These are phyloP conservation scores for Phalangium opilio DNA, from an alignment of 2,888 invertebrate genomes.

Conservation along the genomic window DNA sequence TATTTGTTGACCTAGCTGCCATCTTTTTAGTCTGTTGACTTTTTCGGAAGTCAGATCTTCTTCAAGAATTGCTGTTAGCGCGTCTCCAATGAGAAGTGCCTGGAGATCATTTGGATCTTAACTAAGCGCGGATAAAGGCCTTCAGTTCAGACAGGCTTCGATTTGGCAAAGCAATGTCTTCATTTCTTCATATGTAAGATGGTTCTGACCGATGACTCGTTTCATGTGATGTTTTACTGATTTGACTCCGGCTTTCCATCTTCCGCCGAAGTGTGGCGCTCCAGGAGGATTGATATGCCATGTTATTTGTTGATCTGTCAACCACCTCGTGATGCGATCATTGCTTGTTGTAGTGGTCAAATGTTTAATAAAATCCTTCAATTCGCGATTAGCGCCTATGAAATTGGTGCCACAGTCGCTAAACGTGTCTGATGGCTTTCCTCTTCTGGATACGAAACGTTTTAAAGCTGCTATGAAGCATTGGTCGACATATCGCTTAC, in stretches of 20 bases:
- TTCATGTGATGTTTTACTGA: conserved; percentile 15
- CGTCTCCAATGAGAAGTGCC: conserved; percentile 19
- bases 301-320: conserved; percentile 10
- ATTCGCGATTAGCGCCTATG: conserved; percentile 11
- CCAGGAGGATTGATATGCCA: conserved; percentile 20
- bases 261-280: conserved; percentile 16
- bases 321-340: background rate
- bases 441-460: conserved; percentile 7
- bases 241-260: conserved; percentile 17
- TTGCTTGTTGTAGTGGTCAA: background rate
- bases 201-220: conserved; percentile 20
- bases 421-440: conserved; percentile 2
- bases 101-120: no score
- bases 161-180: conserved; percentile 24
- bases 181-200: conserved; percentile 25
- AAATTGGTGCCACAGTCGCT: conserved; percentile 20
- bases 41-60: conserved; percentile 17
- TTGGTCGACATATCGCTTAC: conserved; percentile 14
- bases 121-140: conserved; percentile 19
- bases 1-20: conserved; percentile 16
- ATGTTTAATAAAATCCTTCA: conserved; percentile 1
- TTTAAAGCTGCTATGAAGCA: conserved; percentile 14
- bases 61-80: conserved; percentile 21
- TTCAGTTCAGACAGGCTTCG: conserved; percentile 24
- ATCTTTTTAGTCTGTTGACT: conserved; percentile 18